A percentile compares a stretch with the other conserved stretches of the same genome.
Evolutionary conservation across 2,797 vertebrate species (phyloP).

Genomic region (Tangara arthus): DNA sequence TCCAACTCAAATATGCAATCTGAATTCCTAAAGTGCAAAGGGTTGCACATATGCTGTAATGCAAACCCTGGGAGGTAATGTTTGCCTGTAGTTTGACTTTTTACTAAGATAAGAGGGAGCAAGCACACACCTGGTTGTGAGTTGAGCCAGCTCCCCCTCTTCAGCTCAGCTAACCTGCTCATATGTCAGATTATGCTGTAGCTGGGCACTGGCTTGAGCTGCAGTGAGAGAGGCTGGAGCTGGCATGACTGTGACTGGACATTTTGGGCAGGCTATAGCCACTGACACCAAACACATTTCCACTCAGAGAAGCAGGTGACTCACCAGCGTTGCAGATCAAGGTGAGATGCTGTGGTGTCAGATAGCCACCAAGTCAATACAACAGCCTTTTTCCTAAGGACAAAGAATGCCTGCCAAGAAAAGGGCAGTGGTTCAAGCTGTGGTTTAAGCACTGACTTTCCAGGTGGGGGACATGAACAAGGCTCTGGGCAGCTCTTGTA

Average conservation of each 20-base stretch:
- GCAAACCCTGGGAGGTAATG: not conserved
- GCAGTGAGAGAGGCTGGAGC: not conserved
- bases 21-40: conserved; percentile 20
- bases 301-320: not conserved
- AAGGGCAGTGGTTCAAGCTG: not conserved
- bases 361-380: not conserved
- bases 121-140: not conserved
- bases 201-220: not conserved
- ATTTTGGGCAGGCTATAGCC: not conserved
- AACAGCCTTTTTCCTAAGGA: not conserved
- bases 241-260: not conserved
- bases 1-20: not conserved
- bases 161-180: not conserved
- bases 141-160: not conserved
- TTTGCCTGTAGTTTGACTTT: not conserved
- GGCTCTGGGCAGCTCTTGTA: not conserved
- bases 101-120: not conserved
- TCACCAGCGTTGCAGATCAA: not conserved
- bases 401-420: not conserved
- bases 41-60: not conserved
- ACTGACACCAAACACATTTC: not conserved
- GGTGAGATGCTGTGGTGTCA: not conserved
- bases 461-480: not conserved
- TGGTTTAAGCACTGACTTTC: not conserved
- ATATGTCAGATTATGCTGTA: not conserved